Base-by-base conservation (phyloP, 2,888 invertebrate genomes). In the Sicus ferrugineus region DNA sequence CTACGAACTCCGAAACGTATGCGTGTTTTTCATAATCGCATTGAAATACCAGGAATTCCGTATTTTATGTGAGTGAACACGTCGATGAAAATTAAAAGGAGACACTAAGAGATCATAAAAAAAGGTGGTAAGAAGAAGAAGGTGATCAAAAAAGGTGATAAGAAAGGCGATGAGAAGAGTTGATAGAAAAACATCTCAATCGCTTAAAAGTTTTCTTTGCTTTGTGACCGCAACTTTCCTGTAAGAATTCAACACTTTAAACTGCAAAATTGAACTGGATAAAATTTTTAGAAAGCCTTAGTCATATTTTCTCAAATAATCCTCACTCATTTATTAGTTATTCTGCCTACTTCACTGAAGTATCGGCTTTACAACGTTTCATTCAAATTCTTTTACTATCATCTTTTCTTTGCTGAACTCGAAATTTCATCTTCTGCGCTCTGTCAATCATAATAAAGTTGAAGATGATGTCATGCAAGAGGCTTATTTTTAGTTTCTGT, bases 391-490 rank as follows among this genome's bases (percentile, higher is more conserved):
- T 63, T 63, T 61, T 63, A 26, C 14, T 52, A 23, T 61, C 42
- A 21, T 42, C 23, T 23, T 28, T 30, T 16, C 21, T 31, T 21
- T 52, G 52, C 61, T 42, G 21, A 42, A 61, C 50, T 50, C 52
- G 64, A 64, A 64, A 64, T 31, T 64, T 64, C 52, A 64, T 50
- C 64, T 52, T 30, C 21, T 50, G 50, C 48, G 31, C 52, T 52
- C 23, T 34, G 64, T 52, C 34, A 52, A 64, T 52, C 50, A 50
- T 52, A 19, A 64, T 64, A 48, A 64, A 31, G 31, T 21, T 63
- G 50, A 19, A 23, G 26, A 54, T 54, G 54, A 28, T 54, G 28
- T 54, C 28, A 23, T 54, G 54, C 28, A 2, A 3, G 26, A 23
- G 26, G 23, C 23, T 54, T 54, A 54, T 23, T 54, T 28, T 28